phyloP scores from a whole-genome alignment of 2,113 vertebrate genomes.

The Pungitius pungitius region DNA sequence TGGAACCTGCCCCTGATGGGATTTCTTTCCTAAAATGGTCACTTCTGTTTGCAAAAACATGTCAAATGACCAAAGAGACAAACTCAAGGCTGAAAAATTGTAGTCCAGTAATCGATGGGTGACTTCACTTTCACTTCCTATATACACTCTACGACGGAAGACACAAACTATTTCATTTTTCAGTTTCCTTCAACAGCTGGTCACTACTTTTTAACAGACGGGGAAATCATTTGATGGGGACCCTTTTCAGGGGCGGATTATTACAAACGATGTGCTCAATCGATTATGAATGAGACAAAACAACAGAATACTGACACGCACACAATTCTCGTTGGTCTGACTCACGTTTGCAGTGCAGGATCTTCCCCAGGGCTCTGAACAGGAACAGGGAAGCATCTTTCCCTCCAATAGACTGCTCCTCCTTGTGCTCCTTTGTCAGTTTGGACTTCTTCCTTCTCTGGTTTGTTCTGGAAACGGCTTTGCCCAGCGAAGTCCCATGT shows the following conservation, averaged over 20 bases:
- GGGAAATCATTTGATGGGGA: not conserved
- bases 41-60: too few relatives aligned
- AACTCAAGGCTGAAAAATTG: too few relatives aligned
- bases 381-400: constrained; percentile 95
- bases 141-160: not conserved
- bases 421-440: constrained; percentile 69
- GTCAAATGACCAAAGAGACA: too few relatives aligned
- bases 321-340: not conserved
- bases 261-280: too few relatives aligned
- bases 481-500: constrained; percentile 56
- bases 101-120: too few relatives aligned
- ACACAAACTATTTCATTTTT: not conserved
- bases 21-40: too few relatives aligned
- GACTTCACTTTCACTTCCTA: not conserved
- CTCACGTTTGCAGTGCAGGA: constrained; percentile 98
- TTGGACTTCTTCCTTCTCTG: constrained; percentile 73
- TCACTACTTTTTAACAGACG: not conserved
- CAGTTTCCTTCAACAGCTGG: not conserved
- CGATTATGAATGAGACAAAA: not conserved
- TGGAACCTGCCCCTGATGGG: too few relatives aligned
- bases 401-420: constrained; percentile 85
- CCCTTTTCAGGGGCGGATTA: not conserved
- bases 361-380: constrained; percentile 96
- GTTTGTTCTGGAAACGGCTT: constrained; percentile 69
- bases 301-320: too few relatives aligned